A percentile compares a stretch with the other conserved stretches of the same genome.
These are phyloP conservation scores for Antennarius striatus DNA, from an alignment of 2,113 vertebrate genomes.

Conservation along the genomic window DNA sequence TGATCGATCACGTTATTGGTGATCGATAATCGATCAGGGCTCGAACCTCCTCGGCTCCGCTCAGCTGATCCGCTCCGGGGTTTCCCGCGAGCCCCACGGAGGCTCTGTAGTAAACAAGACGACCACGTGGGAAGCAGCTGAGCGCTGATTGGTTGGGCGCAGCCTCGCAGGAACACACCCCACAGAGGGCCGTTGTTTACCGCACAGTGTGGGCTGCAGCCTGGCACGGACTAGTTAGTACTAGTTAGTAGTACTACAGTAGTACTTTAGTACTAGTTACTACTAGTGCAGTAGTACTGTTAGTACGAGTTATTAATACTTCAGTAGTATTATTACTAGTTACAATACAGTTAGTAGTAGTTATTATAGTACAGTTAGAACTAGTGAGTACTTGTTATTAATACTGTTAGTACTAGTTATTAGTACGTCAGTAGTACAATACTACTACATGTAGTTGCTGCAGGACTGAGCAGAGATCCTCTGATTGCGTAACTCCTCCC, in stretches of 20 bases:
- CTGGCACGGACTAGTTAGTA: not conserved
- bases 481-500: not conserved
- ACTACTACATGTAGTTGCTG: not conserved
- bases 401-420: too few species aligned
- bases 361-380: not conserved
- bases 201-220: not conserved
- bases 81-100: constrained; percentile 33
- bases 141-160: constrained; percentile 38
- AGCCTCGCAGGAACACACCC: constrained; percentile 44
- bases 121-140: constrained; percentile 49
- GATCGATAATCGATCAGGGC: too few species aligned
- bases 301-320: too few species aligned
- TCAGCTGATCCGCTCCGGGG: constrained; percentile 2
- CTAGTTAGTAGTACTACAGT: not conserved
- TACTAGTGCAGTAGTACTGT: not conserved
- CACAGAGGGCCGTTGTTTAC: constrained; percentile 53
- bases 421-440: too few species aligned
- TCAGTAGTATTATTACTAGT: too few species aligned
- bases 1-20: too few species aligned
- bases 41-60: not conserved
- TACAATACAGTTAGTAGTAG: not conserved
- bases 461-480: not conserved
- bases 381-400: not conserved
- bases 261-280: not conserved
- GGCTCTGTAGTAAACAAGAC: constrained; percentile 64